A percentile compares a stretch with the other conserved stretches of the same genome.
Evolutionary conservation across 1,140 invertebrate species (phyloP).

Genomic region (Caenorhabditis briggsae): DNA sequence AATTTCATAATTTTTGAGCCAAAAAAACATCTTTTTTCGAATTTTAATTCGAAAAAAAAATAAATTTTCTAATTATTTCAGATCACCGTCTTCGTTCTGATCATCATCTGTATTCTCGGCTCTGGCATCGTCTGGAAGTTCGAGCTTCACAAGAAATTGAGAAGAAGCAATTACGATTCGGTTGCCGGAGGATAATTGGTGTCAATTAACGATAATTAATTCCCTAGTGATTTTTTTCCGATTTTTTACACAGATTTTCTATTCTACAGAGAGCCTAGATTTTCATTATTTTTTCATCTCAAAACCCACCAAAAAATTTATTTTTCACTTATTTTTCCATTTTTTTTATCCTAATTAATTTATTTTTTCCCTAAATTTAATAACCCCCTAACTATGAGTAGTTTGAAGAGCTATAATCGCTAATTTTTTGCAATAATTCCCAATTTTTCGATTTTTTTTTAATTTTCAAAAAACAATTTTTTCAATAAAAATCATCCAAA

Average conservation of each 20-base stretch:
- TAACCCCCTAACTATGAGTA: constrained; percentile 2
- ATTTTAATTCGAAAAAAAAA: no score
- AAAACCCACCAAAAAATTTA: not conserved
- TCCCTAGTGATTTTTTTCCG: not conserved
- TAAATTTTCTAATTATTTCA: not conserved
- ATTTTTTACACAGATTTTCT: no score
- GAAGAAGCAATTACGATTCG: constrained; percentile 74
- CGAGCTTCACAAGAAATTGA: constrained; percentile 74
- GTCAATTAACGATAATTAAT: no score
- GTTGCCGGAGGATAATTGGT: constrained; percentile 73
- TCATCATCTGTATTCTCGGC: constrained; percentile 75
- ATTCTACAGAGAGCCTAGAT: no score
- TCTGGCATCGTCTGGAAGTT: constrained; percentile 76
- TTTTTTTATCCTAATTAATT: not conserved
- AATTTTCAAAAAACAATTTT: not conserved
- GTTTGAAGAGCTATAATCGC: constrained; percentile 5
- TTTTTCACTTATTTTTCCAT: not conserved
- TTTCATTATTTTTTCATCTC: not conserved
- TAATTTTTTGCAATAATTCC: no score
- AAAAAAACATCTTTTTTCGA: no score
- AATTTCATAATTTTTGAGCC: no score
- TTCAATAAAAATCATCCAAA: not conserved
- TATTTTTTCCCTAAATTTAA: not conserved
- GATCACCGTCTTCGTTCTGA: constrained; percentile 72
- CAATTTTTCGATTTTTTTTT: not conserved